Conservation (phyloP, 2,113 vertebrate species). For the Neotoma lepida region DNA sequence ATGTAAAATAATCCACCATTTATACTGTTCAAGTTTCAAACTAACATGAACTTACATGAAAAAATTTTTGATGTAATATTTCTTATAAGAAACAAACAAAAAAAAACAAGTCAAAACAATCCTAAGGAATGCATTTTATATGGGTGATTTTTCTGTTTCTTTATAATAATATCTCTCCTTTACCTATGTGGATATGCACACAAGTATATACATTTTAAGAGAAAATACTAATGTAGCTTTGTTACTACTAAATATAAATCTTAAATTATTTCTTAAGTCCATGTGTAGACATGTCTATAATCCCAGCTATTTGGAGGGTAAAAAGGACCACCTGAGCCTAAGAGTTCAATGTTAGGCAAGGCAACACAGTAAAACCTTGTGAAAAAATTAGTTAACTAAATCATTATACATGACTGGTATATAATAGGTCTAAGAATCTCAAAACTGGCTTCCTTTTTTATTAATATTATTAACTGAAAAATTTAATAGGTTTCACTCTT, state of each 20-base stretch:
- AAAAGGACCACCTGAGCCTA: not conserved
- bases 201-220: not conserved
- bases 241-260: not conserved
- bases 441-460: not conserved
- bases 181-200: not conserved
- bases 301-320: not conserved
- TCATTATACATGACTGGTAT: not conserved
- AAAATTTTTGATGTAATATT: not conserved
- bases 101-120: not conserved
- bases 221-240: not conserved
- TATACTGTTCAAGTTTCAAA: not conserved
- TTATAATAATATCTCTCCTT: conserved; percentile 19
- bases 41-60: not conserved
- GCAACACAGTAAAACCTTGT: not conserved
- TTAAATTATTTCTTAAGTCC: not conserved
- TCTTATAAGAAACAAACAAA: conserved; percentile 28
- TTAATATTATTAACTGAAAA: not conserved
- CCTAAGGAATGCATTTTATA: not conserved
- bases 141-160: not conserved
- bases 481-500: not conserved
- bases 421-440: conserved; percentile 19
- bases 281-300: not conserved
- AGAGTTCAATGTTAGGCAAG: not conserved
- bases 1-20: not conserved
- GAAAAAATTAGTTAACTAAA: not conserved